Evolutionary conservation across 2,797 vertebrate species (phyloP).

Genomic region (Dendrocincla fuliginosa): DNA sequence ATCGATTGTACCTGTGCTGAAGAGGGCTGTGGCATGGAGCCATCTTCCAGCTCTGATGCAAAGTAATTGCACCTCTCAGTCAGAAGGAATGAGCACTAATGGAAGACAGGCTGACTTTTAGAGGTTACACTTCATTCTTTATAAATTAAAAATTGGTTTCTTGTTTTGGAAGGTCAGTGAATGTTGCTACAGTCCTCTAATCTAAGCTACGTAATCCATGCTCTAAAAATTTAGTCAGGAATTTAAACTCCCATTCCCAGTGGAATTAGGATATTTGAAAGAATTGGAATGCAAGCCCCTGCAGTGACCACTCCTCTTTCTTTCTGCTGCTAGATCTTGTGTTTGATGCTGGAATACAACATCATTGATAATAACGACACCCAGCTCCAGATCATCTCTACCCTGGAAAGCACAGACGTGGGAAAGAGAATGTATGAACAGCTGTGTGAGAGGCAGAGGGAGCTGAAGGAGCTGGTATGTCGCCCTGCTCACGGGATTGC

Average conservation of each 20-base stretch:
- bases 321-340: slow-evolving; percentile 85
- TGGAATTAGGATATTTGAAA: not conserved
- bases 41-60: not conserved
- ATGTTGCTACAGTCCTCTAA: not conserved
- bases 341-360: slow-evolving; percentile 99
- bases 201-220: not conserved
- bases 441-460: slow-evolving; percentile 96
- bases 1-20: not conserved
- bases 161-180: not conserved
- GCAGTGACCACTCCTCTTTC: not conserved
- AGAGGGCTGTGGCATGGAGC: slow-evolving; percentile 1
- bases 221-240: not conserved
- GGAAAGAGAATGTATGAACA: slow-evolving; percentile 98
- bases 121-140: not conserved
- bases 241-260: not conserved
- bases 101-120: not conserved
- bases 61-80: not conserved
- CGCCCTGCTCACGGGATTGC: slow-evolving; percentile 2
- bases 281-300: not conserved
- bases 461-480: slow-evolving; percentile 97
- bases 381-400: slow-evolving; percentile 98
- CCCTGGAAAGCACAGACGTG: slow-evolving; percentile 94
- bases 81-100: not conserved
- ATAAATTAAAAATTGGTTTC: not conserved
- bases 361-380: slow-evolving; percentile 99